Percentiles rank a stretch among this genome's conserved stretches.
Evolutionary conservation across 2,888 invertebrate genomes (phyloP).

Genomic region (Xanthostigma xanthostigma): DNA sequence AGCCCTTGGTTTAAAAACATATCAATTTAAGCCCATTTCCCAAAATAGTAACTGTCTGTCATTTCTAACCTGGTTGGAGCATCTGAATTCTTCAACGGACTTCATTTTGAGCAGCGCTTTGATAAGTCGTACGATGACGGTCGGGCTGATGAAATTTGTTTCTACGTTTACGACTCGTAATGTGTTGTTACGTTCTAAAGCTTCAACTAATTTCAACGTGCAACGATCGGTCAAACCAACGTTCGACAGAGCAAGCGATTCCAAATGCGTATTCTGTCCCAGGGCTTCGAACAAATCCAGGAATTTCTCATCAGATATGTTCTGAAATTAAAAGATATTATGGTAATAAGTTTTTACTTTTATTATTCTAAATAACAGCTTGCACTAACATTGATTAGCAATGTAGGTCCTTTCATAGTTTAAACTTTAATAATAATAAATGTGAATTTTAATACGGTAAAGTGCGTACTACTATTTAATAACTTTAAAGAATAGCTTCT

Average conservation of each 20-base stretch:
- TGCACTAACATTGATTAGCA: no score
- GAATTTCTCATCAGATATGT: slow-evolving; percentile 92
- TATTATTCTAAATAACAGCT: no score
- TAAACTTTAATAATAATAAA: not conserved
- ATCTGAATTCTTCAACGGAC: slow-evolving; percentile 86
- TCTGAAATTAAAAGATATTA: slow-evolving; percentile 40
- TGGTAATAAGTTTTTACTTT: not conserved
- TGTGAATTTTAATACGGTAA: no score
- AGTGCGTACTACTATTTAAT: no score
- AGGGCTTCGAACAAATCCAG: slow-evolving; percentile 76
- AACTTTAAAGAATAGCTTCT: no score
- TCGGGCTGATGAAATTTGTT: slow-evolving; percentile 92
- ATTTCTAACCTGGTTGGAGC: slow-evolving; percentile 80
- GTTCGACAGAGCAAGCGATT: slow-evolving; percentile 84
- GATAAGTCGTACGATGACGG: slow-evolving; percentile 71
- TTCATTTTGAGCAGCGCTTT: slow-evolving; percentile 74
- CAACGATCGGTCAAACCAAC: slow-evolving; percentile 84
- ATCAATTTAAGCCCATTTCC: no score
- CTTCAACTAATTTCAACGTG: slow-evolving; percentile 67
- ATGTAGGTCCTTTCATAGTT: not conserved
- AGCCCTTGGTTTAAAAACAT: no score
- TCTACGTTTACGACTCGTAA: slow-evolving; percentile 81
- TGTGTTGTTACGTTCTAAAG: slow-evolving; percentile 63
- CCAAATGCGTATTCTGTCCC: slow-evolving; percentile 79
- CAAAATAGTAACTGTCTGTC: not conserved